Percentiles rank a stretch among this genome's conserved stretches.
These are phyloP conservation scores for Nothoprocta pentlandii DNA, from an alignment of 2,113 vertebrate genomes.

Conservation along the genomic window DNA sequence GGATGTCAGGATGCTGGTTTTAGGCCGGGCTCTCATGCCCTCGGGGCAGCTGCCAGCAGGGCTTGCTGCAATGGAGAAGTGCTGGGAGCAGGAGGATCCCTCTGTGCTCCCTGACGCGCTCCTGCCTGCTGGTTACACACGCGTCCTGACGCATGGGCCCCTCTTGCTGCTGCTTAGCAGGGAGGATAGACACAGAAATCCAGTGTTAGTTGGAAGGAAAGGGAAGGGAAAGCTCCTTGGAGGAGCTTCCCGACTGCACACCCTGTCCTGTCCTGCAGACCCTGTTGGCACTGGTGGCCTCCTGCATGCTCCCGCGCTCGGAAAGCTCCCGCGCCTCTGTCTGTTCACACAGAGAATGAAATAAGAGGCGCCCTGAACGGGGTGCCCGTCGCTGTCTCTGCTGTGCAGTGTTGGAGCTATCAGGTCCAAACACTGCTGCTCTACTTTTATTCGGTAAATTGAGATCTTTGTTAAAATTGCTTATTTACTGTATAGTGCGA, in stretches of 20 bases:
- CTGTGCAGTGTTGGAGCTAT: constrained; percentile 35
- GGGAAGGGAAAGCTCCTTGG: not conserved
- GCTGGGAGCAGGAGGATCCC: not conserved
- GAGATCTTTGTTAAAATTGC: constrained; percentile 29
- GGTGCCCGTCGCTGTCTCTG: constrained; percentile 48
- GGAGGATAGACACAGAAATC: not conserved
- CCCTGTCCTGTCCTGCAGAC: not conserved
- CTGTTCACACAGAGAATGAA: not conserved
- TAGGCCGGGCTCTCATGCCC: not conserved
- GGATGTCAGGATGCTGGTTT: not conserved
- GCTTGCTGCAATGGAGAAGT: not conserved
- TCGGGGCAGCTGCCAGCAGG: not conserved
- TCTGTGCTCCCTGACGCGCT: not conserved
- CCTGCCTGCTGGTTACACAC: not conserved
- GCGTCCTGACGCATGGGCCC: rapidly evolving
- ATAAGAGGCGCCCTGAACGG: constrained; percentile 12
- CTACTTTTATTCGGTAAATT: constrained; percentile 18
- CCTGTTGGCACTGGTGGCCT: not conserved
- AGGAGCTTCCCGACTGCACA: not conserved
- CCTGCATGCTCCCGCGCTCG: not conserved
- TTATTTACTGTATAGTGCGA: constrained; percentile 1
- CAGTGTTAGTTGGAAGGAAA: not conserved
- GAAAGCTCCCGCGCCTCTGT: constrained; percentile 21
- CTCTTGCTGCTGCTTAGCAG: not conserved
- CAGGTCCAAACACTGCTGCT: constrained; percentile 15